A percentile compares a stretch with the other conserved stretches of the same genome.
phyloP scores from a whole-genome alignment of 2,888 invertebrate species.

The Nephrocerus scutellatus region DNA sequence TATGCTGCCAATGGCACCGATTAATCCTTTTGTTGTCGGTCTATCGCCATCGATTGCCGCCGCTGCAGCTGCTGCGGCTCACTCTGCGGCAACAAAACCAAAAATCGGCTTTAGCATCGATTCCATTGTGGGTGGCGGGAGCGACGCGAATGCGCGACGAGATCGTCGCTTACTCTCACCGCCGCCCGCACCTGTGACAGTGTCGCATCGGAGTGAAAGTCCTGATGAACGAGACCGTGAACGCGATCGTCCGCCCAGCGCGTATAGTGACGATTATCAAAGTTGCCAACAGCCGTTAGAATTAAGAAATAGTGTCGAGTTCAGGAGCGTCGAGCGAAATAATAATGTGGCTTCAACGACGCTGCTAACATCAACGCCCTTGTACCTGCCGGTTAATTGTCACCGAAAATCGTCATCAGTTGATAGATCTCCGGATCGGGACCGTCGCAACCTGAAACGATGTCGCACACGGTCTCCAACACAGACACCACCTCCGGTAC shows the following conservation, averaged over 20 bases:
- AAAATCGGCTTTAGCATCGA: slow-evolving; percentile 94
- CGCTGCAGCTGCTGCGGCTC: slow-evolving; percentile 27
- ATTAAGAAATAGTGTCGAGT: slow-evolving; percentile 26
- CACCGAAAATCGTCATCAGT: too few species aligned
- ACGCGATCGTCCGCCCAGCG: slow-evolving; percentile 22
- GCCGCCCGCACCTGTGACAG: slow-evolving; percentile 26
- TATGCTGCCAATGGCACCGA: slow-evolving; percentile 91
- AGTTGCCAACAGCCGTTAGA: slow-evolving; percentile 29
- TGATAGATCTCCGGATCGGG: too few species aligned
- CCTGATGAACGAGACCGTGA: slow-evolving; percentile 20
- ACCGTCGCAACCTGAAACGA: too few species aligned
- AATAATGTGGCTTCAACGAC: too few species aligned
- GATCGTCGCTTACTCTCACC: slow-evolving; percentile 12
- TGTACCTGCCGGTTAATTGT: too few species aligned
- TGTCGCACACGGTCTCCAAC: too few species aligned
- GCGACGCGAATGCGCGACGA: slow-evolving; percentile 41
- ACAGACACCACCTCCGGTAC: too few species aligned
- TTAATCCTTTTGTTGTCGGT: slow-evolving; percentile 42
- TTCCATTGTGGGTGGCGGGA: slow-evolving; percentile 74
- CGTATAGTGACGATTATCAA: slow-evolving; percentile 15
- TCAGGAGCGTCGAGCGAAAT: slow-evolving; percentile 13
- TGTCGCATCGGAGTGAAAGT: slow-evolving; percentile 30
- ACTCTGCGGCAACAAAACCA: slow-evolving; percentile 59
- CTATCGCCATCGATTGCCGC: slow-evolving; percentile 25
- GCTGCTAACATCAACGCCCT: too few species aligned